Evolutionary conservation across 2,888 invertebrate species (phyloP).

Genomic region (Muschampia plurimacula): DNA sequence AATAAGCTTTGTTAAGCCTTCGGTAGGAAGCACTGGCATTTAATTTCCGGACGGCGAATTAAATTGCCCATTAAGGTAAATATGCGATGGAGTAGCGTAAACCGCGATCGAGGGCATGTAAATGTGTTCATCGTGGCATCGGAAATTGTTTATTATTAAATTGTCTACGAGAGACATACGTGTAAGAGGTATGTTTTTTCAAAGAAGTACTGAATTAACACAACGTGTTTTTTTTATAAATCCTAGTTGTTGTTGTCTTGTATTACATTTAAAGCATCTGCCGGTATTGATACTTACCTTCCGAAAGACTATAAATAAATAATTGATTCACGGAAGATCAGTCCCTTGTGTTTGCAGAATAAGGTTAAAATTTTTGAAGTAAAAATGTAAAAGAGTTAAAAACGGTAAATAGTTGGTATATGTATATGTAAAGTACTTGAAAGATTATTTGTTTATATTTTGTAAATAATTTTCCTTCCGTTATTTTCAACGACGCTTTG

Average conservation of each 20-base stretch:
- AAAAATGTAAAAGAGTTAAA: too few relatives aligned
- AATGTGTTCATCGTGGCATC: conserved; percentile 3
- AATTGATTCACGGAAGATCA: too few relatives aligned
- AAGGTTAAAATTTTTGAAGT: too few relatives aligned
- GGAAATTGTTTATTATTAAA: conserved; percentile 14
- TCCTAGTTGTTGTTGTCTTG: too few relatives aligned
- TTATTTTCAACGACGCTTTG: too few relatives aligned
- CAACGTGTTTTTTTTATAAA: background rate
- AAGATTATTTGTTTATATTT: too few relatives aligned
- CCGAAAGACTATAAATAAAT: too few relatives aligned
- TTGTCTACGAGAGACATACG: background rate
- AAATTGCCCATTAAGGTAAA: conserved; percentile 36
- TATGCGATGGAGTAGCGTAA: conserved; percentile 17
- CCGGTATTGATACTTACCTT: too few relatives aligned
- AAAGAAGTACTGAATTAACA: background rate
- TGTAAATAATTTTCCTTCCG: too few relatives aligned
- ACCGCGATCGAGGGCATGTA: conserved; percentile 15
- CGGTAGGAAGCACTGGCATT: conserved; percentile 22
- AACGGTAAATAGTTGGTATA: background rate
- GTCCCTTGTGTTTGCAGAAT: too few relatives aligned
- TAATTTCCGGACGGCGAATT: conserved; percentile 34
- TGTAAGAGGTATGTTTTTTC: background rate
- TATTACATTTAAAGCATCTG: too few relatives aligned
- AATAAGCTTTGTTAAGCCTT: conserved; percentile 26
- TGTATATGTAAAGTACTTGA: too few relatives aligned